A percentile compares a stretch with the other conserved stretches of the same genome.
Evolutionary conservation across 2,888 invertebrate genomes (phyloP).

Genomic region (Cetonia aurata): DNA sequence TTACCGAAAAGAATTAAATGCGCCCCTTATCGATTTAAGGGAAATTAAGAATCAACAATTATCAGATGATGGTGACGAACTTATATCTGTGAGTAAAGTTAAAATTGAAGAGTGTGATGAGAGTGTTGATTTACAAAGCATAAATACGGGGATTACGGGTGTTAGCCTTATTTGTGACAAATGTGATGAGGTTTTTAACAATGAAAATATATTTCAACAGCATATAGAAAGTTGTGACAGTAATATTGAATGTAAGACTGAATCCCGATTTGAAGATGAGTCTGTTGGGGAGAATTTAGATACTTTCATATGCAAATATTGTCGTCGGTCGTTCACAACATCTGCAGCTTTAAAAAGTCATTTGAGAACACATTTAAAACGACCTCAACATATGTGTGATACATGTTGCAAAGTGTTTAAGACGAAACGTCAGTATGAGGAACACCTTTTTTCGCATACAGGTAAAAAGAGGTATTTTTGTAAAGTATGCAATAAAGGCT

Average conservation of each 20-base stretch:
- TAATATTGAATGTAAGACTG: not conserved
- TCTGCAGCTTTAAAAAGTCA: not conserved
- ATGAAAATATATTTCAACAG: not conserved
- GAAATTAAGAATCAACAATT: too few species aligned
- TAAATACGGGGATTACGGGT: not conserved
- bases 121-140: too few species aligned
- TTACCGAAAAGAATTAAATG: not conserved
- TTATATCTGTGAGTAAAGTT: too few species aligned
- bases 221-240: not conserved
- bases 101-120: too few species aligned
- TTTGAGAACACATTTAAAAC: not conserved
- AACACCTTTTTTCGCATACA: too few species aligned
- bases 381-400: not conserved
- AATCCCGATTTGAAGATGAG: not conserved
- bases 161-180: slow-evolving; percentile 8
- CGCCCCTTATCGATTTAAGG: too few species aligned
- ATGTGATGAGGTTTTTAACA: not conserved
- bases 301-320: not conserved
- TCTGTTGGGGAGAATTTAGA: too few species aligned
- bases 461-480: not conserved
- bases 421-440: too few species aligned
- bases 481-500: slow-evolving; percentile 5
- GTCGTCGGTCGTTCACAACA: not conserved
- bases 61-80: too few species aligned
- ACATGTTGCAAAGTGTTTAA: too few species aligned